Base-by-base conservation (phyloP, 2,797 vertebrate species). In the Helarctos malayanus region DNA sequence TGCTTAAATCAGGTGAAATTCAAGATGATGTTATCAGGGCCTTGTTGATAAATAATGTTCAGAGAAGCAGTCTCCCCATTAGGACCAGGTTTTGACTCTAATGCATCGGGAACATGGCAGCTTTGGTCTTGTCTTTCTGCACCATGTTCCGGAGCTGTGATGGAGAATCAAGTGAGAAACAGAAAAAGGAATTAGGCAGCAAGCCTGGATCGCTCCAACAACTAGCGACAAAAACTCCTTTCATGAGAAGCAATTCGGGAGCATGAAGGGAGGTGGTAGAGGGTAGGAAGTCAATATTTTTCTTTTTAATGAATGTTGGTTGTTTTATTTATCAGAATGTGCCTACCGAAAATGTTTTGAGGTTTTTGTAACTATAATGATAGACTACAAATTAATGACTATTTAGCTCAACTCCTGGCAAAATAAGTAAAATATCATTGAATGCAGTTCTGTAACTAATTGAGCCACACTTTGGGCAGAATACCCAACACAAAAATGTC, bases 261-360 rank as follows among this genome's bases (percentile, higher is more conserved):
- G 63, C 86, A 65, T 76, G n/a, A 83, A 92, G 96, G 27, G 65
- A 89, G 38, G 63, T 86, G 52, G 7, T 23, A 69, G 35, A 91
- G 38, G 23, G 13, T 54, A 89, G 56, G 25, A 87, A 91, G 57
- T 73, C 80, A 94, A 87, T 94, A 80, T 97, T 87, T 88, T 92
- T 91, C 41, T 65, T 94, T 75, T 88, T 92, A 93, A 91, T 92
- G 49, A 52, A 56, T 90, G n/a, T 79, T 38, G 61, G 47, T 93
- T 95, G 45, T 86, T 96, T 97, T 92, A 88, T 82, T 79, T 90
- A 96, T 65, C 76, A 95, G 73, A 89, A 79, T 90, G 27, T 89
- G 29, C 27, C 41, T 23, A 91, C 35, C 82, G 41, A 83, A 95
- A 95, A 83, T 94, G 93, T 76, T 91, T 89, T 85, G 89, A 96